These are phyloP conservation scores for Theristicus caerulescens DNA, from an alignment of 2,113 vertebrate species.

Conservation along the genomic window DNA sequence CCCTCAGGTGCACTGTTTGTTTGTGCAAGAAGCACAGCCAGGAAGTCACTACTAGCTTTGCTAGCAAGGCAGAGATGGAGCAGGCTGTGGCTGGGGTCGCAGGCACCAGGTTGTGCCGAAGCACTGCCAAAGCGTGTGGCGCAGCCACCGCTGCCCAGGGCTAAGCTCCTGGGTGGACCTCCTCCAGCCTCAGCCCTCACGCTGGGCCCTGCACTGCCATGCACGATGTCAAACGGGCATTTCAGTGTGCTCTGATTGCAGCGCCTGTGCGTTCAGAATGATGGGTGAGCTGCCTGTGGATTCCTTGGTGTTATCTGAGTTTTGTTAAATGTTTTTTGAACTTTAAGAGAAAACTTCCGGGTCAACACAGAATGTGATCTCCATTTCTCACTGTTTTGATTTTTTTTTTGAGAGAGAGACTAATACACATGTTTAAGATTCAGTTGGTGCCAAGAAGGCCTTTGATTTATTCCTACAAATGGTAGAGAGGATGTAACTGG, in stretches of 20 bases:
- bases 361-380: background rate
- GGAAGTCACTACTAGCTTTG: background rate
- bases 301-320: background rate
- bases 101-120: background rate
- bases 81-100: background rate
- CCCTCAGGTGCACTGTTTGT: background rate
- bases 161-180: background rate
- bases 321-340: background rate
- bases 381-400: background rate
- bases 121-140: background rate
- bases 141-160: too few species aligned
- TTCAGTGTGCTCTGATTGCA: background rate
- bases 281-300: background rate
- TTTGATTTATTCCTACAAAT: background rate
- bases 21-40: background rate
- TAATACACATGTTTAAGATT: background rate
- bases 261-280: fast-evolving
- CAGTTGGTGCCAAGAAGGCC: background rate
- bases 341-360: background rate
- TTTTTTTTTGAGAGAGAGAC: background rate
- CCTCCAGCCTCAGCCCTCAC: background rate
- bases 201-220: background rate
- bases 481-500: background rate
- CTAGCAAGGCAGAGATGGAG: background rate
- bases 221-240: background rate